phyloP scores from a whole-genome alignment of 2,797 vertebrate species.

The Karalla daura region DNA sequence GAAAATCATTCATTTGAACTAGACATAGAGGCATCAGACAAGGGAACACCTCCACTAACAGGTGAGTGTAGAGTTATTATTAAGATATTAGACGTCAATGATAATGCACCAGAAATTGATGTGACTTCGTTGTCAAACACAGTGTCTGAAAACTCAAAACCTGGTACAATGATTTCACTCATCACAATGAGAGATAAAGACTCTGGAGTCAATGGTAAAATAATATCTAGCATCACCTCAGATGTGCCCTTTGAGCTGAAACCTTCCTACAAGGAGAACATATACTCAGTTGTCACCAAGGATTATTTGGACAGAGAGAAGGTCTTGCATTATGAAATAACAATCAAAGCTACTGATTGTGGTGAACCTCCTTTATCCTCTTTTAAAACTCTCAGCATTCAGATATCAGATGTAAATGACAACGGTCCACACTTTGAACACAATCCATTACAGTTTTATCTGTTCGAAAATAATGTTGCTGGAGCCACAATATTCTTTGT shows the following conservation, averaged over 20 bases:
- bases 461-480: constrained; percentile 77
- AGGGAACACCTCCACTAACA: constrained; percentile 61
- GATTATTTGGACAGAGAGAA: constrained; percentile 78
- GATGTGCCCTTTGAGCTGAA: constrained; percentile 65
- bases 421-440: constrained; percentile 70
- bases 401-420: constrained; percentile 77
- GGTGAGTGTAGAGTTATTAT: constrained; percentile 66
- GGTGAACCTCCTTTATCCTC: constrained; percentile 80
- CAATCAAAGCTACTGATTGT: constrained; percentile 79
- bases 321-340: constrained; percentile 76
- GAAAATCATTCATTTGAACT: constrained; percentile 63
- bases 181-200: constrained; percentile 64
- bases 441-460: constrained; percentile 63
- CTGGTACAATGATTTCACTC: constrained; percentile 63
- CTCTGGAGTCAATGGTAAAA: constrained; percentile 55
- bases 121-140: constrained; percentile 67
- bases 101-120: constrained; percentile 76
- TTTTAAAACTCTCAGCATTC: constrained; percentile 55
- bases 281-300: constrained; percentile 62
- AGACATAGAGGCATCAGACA: constrained; percentile 70
- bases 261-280: constrained; percentile 57
- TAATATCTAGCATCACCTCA: constrained; percentile 2
- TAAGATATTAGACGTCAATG: constrained; percentile 70
- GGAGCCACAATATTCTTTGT: constrained; percentile 68
- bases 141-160: constrained; percentile 64